Percentiles rank a stretch among this genome's conserved stretches.
Evolutionary conservation across 2,888 invertebrate genomes (phyloP).

Genomic region (Zeuzera pyrina): DNA sequence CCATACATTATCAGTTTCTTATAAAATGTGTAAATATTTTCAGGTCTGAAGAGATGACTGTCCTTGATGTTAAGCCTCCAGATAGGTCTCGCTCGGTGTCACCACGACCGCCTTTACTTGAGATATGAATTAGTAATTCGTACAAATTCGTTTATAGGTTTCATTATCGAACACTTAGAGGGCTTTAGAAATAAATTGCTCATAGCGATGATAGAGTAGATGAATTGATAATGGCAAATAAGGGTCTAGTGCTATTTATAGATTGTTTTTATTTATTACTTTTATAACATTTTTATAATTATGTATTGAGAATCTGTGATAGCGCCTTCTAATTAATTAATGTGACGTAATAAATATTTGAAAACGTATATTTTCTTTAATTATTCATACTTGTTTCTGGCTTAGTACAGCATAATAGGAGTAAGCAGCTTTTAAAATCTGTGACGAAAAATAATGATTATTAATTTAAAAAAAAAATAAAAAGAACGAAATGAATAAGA

Average conservation of each 20-base stretch:
- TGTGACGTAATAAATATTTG: too few relatives aligned
- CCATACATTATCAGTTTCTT: not conserved
- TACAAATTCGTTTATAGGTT: not conserved
- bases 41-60: slow-evolving; percentile 65
- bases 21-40: slow-evolving; percentile 17
- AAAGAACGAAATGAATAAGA: too few relatives aligned
- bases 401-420: slow-evolving; percentile 53
- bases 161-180: not conserved
- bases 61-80: slow-evolving; percentile 43
- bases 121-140: slow-evolving; percentile 35
- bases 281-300: too few relatives aligned
- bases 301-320: too few relatives aligned
- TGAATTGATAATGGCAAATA: not conserved
- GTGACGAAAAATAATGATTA: too few relatives aligned
- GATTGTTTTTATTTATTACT: not conserved
- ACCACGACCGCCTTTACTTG: slow-evolving; percentile 52
- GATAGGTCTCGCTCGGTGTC: slow-evolving; percentile 47
- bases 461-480: too few relatives aligned
- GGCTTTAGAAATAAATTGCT: not conserved
- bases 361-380: not conserved
- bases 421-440: slow-evolving; percentile 61
- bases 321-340: too few relatives aligned
- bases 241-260: not conserved
- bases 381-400: slow-evolving; percentile 28
- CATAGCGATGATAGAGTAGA: not conserved